Percentiles rank a stretch among this genome's conserved stretches.
These are phyloP conservation scores for Montipora cactus DNA, from an alignment of 64 coral and sea anemone species.

Conservation along the genomic window DNA sequence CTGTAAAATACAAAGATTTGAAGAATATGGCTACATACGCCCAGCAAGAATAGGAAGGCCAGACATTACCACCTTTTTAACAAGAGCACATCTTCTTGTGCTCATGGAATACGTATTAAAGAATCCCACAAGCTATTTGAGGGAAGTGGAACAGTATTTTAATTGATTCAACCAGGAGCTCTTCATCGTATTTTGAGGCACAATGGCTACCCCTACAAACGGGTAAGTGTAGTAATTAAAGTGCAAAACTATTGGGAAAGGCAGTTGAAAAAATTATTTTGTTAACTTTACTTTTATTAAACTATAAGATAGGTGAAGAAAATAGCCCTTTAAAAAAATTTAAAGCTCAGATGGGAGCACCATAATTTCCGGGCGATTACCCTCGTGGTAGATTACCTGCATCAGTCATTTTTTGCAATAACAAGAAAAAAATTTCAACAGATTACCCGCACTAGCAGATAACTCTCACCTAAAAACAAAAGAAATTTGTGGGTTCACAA, in stretches of 20 bases:
- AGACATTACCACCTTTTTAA: slow-evolving; percentile 44
- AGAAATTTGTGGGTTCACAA: no score
- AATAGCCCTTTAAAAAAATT: slow-evolving; percentile 42
- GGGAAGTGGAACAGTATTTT: slow-evolving; percentile 42
- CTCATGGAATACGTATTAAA: slow-evolving; percentile 33
- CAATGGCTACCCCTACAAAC: slow-evolving; percentile 39
- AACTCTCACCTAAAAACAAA: no score
- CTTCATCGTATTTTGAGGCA: slow-evolving; percentile 33
- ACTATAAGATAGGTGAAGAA: slow-evolving; percentile 50
- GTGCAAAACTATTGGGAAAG: background rate
- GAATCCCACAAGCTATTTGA: slow-evolving; percentile 34
- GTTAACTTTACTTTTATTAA: background rate
- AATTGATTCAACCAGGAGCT: slow-evolving; percentile 7
- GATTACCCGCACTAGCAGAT: no score
- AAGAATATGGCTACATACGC: slow-evolving; percentile 41
- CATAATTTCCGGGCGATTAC: no score
- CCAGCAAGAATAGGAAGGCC: slow-evolving; percentile 52
- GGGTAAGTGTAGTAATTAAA: slow-evolving; percentile 1
- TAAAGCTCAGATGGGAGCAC: background rate
- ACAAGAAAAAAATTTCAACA: no score
- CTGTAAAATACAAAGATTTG: slow-evolving; percentile 27
- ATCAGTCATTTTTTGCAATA: no score
- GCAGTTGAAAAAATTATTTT: background rate
- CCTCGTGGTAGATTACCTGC: no score
- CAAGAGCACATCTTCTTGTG: slow-evolving; percentile 52